Base-by-base conservation (phyloP, 2,888 invertebrate species). In the Antheraea assamensis region DNA sequence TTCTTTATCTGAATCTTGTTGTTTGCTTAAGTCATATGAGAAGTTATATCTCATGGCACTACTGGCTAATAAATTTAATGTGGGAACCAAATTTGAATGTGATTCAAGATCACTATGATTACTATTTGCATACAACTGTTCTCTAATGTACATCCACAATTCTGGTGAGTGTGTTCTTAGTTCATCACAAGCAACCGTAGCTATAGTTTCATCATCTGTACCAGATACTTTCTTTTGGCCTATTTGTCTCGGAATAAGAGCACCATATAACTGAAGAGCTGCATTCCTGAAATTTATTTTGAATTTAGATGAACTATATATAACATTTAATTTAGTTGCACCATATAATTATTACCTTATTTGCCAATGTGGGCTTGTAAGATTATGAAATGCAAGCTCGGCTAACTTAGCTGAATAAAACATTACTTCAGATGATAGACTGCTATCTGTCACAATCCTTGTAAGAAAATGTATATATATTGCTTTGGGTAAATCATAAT, bases 181-280 rank as follows among this genome's bases (percentile, higher is more conserved):
- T 81, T 95, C 95, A 80, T 95, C 95, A 76, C 88, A 90, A 0
- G 90, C 93, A 19, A 95, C 93, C 0, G 93, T 92, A 2, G 92
- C 90, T 30, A 90, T 85, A 5, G 90, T 90, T 78, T 90, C 91
- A n/a, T 93, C 92, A 71, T 94, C 93, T 35, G 87, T 85, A 27
- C 95, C 95, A 0, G 95, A 95, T 47, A 92, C 92, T 85, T 95
- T 96, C 75, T 95, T 95, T 86, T 97, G 97, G 0, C 98, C 98
- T 77, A 97, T 96, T 77, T 98, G 91, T 86, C 97, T 96, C 13
- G 97, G 96, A 13, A 97, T 95, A 42, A 97, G 88, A 0, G 97
- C 96, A 75, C 98, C 97, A 88, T 97, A 97, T 3, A 98, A 90
- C 84, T 97, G 97, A 31, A 97, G 92, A 24, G 97, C 97, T 42